phyloP scores from a whole-genome alignment of 2,797 vertebrate species.

The Pachyuromys duprasi region DNA sequence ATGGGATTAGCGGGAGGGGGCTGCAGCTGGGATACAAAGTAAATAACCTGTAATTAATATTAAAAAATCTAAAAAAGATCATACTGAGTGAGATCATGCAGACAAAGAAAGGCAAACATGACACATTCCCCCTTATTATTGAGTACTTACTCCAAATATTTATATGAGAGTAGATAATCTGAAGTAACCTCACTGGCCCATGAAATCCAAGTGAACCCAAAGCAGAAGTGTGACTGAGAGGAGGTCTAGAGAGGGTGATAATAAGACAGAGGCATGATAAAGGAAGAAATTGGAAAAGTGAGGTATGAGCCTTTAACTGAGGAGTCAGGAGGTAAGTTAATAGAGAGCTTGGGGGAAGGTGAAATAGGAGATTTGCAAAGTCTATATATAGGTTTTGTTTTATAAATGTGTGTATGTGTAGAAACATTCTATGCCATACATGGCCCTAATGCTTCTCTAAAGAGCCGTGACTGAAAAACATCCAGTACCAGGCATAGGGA shows the following conservation, averaged over 20 bases:
- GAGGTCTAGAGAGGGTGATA: not conserved
- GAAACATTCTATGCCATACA: not conserved
- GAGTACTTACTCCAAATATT: not conserved
- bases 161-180: not conserved
- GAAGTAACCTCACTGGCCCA: not conserved
- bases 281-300: not conserved
- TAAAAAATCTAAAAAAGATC: too few species aligned
- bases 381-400: not conserved
- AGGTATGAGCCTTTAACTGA: not conserved
- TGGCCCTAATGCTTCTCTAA: not conserved
- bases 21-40: too few species aligned
- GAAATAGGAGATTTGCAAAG: not conserved
- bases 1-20: too few species aligned
- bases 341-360: too few species aligned
- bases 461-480: not conserved
- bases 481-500: not conserved
- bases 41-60: too few species aligned
- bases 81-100: not conserved
- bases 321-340: not conserved
- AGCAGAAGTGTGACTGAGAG: not conserved
- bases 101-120: not conserved
- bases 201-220: not conserved
- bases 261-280: not conserved
- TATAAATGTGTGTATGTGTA: not conserved
- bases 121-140: not conserved